Percentiles rank a stretch among this genome's conserved stretches.
These are phyloP conservation scores for Pelmatolapia mariae DNA, from an alignment of 2,113 vertebrate species.

Conservation along the genomic window DNA sequence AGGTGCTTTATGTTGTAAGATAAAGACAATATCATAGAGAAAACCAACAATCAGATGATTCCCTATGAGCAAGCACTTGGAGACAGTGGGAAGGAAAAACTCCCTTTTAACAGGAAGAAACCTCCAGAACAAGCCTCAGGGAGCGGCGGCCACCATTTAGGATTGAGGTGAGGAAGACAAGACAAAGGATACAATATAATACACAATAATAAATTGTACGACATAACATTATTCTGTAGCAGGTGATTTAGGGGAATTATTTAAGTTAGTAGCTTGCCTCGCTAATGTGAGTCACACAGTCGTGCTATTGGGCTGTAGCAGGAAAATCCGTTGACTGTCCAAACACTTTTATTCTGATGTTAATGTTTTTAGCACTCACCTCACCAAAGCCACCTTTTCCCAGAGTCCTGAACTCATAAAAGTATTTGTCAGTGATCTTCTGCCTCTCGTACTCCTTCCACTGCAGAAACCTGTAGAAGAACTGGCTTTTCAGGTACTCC, in stretches of 20 bases:
- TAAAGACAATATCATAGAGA: neutral
- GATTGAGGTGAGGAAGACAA: neutral
- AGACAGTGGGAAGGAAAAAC: neutral
- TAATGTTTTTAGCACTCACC: constrained; percentile 64
- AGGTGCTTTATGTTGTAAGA: neutral
- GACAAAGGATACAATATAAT: neutral
- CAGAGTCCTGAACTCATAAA: constrained; percentile 84
- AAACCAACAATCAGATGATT: neutral
- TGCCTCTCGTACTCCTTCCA: constrained; percentile 90
- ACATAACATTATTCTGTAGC: neutral
- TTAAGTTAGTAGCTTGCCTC: neutral
- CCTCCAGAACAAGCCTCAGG: neutral
- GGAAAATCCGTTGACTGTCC: neutral
- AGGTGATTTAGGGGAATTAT: neutral
- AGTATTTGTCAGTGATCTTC: constrained; percentile 80
- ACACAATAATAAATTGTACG: neutral
- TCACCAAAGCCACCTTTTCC: constrained; percentile 91
- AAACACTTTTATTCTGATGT: neutral
- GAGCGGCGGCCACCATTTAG: neutral
- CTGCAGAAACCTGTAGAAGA: constrained; percentile 84
- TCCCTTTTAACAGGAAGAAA: neutral
- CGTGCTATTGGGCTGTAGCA: neutral
- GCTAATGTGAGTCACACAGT: neutral
- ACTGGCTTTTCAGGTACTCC: constrained; percentile 78
- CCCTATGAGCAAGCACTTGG: neutral